Evolutionary conservation across 2,888 invertebrate species (phyloP).

Genomic region (Diachrysia chrysitis): DNA sequence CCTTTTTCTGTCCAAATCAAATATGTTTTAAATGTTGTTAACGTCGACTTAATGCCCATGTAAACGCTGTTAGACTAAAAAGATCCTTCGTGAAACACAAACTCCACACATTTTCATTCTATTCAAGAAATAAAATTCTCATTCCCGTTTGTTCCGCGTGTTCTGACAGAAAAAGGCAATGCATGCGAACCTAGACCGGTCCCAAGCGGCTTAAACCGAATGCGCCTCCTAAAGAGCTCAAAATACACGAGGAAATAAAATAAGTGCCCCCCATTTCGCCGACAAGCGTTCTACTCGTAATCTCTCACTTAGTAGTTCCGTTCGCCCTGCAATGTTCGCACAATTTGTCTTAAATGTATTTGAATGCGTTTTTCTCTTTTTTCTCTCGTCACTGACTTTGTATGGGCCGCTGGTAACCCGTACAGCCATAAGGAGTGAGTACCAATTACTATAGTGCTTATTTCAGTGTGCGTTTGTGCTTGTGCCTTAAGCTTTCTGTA

Average conservation of each 20-base stretch:
- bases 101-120: conserved; percentile 62
- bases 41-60: conserved; percentile 31
- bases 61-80: conserved; percentile 52
- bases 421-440: conserved; percentile 92
- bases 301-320: conserved; percentile 90
- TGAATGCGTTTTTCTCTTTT: conserved; percentile 90
- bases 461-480: conserved; percentile 87
- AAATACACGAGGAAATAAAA: conserved; percentile 86
- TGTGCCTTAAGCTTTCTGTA: conserved; percentile 87
- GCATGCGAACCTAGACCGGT: conserved; percentile 78
- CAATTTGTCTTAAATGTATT: conserved; percentile 89
- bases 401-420: conserved; percentile 92
- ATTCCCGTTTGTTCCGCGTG: conserved; percentile 66
- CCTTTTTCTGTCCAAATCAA: conserved; percentile 71
- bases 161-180: conserved; percentile 82
- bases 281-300: conserved; percentile 89
- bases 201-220: conserved; percentile 84
- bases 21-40: conserved; percentile 36
- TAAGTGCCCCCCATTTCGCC: conserved; percentile 82
- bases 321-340: conserved; percentile 90
- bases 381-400: conserved; percentile 91
- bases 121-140: conserved; percentile 69
- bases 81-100: conserved; percentile 43
- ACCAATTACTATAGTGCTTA: conserved; percentile 90
- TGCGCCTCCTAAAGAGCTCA: conserved; percentile 84